These are phyloP conservation scores for Dastarcus helophoroides DNA, from an alignment of 2,888 invertebrate species.

Conservation along the genomic window DNA sequence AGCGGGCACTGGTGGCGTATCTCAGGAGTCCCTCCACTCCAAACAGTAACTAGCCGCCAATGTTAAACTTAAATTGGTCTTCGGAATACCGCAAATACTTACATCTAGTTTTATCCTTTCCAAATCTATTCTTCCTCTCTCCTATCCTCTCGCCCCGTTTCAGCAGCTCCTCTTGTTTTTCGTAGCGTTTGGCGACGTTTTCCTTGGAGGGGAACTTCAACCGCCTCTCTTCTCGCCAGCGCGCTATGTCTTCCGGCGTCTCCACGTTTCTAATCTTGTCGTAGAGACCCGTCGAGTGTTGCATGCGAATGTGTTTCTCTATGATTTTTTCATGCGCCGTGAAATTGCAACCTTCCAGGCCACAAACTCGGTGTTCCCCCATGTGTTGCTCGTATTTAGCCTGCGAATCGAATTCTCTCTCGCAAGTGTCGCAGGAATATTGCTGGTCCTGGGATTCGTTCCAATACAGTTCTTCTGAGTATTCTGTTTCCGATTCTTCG, in stretches of 20 bases:
- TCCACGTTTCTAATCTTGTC: conserved; percentile 62
- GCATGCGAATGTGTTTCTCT: conserved; percentile 68
- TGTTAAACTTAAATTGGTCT: too few relatives aligned
- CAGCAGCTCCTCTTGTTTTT: conserved; percentile 51
- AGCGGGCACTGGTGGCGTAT: too few relatives aligned
- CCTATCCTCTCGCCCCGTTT: conserved; percentile 63
- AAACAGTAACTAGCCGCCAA: too few relatives aligned
- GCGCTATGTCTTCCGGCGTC: conserved; percentile 70
- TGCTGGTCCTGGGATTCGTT: background rate
- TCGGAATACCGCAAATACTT: too few relatives aligned
- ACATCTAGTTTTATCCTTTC: conserved; percentile 35
- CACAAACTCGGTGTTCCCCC: conserved; percentile 66
- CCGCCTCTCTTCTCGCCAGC: conserved; percentile 75
- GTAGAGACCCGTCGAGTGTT: conserved; percentile 76
- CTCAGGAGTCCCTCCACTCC: too few relatives aligned
- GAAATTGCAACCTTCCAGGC: conserved; percentile 69
- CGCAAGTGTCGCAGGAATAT: conserved; percentile 72
- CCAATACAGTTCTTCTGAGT: background rate
- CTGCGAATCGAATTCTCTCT: conserved; percentile 54
- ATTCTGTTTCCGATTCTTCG: background rate
- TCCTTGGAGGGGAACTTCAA: conserved; percentile 42
- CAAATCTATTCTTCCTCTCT: conserved; percentile 38
- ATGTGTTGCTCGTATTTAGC: conserved; percentile 54
- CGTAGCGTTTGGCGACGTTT: conserved; percentile 51
- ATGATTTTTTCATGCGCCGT: conserved; percentile 68